phyloP scores from a whole-genome alignment of 2,797 vertebrate genomes.

The Sebastes iracundus region DNA sequence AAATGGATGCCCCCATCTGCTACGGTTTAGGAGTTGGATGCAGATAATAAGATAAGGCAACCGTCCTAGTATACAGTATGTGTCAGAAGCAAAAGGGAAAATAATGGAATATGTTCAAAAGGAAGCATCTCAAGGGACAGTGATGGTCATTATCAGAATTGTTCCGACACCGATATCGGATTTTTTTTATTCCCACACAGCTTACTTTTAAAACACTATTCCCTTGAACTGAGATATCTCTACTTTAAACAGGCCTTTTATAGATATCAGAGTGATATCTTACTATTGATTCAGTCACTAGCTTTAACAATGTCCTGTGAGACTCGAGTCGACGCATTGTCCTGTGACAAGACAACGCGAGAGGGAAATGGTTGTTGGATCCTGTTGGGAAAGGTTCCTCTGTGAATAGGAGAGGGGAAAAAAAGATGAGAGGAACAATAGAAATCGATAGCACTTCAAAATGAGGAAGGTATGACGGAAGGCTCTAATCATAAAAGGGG shows the following conservation, averaged over 20 bases:
- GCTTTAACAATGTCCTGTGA: constrained; percentile 52
- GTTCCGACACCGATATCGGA: background rate
- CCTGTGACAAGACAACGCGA: constrained; percentile 37
- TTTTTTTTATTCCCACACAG: background rate
- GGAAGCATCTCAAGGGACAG: background rate
- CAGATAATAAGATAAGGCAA: constrained; percentile 9
- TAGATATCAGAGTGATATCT: constrained; percentile 23
- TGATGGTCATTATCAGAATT: constrained; percentile 2
- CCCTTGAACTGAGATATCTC: background rate
- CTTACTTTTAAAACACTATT: constrained; percentile 19
- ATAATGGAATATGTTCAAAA: constrained; percentile 2
- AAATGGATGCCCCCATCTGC: constrained; percentile 43
- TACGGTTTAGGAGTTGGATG: constrained; percentile 11
- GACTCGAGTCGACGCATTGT: constrained; percentile 41
- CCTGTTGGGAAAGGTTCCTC: constrained; percentile 10
- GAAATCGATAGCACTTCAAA: constrained; percentile 64
- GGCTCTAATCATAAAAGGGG: constrained; percentile 48
- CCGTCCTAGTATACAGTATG: background rate
- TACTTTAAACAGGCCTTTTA: constrained; percentile 4
- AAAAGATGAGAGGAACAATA: constrained; percentile 45
- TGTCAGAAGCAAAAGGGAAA: constrained; percentile 12
- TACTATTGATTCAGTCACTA: constrained; percentile 31
- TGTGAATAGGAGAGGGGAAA: background rate
- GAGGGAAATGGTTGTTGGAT: constrained; percentile 25
- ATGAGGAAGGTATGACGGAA: constrained; percentile 60